Evolutionary conservation across 1,140 invertebrate genomes (phyloP), one percentile per base, ranked within the genome.

Genomic region (Oppia nitens): DNA sequence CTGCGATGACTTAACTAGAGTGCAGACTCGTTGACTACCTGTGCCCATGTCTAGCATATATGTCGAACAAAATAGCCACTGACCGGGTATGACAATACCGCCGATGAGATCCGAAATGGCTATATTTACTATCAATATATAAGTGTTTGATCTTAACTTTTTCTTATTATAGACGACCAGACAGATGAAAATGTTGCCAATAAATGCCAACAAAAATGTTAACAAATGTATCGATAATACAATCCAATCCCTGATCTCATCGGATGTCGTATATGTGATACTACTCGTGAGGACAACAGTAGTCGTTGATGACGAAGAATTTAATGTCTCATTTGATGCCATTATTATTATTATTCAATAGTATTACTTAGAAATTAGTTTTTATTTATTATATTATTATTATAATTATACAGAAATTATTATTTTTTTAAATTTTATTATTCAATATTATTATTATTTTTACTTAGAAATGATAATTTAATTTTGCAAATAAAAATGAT

Each of bases 51-150:
- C 32, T 32, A 56, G 26, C 12, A 56, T 11, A 20, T 17, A 14
- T 12, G 55, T 53, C 14, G 55, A 56, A 25, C 55, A 56, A 29
- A 56, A 56, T 17, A 56, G 26, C 55, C 55, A 56, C 25, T 56
- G 55, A 9, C 24, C 28, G 9, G 55, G 55, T 24, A 56, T 56
- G 12, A 56, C 55, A 21, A 49, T 9, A 20, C 55, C 55, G 21
- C 55, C 55, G 14, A 56, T 26, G 27, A 56, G 51, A 68, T 91
- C 87, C 23, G 85, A 85, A 9, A 89, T 72, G 0, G 87, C 85
- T 56, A 91, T 71, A 70, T 89, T 90, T 60, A 82, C 80, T 61
- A 90, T 88, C 67, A 89, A 87, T 66, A 83, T 85, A 66, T 90
- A 90, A 1, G 86, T 90, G 0, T 88, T 84, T 0, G 85, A 71